Percentiles rank a stretch among this genome's conserved stretches.
Evolutionary conservation across 1,140 invertebrate species (phyloP).

Genomic region (Diorhabda sublineata): DNA sequence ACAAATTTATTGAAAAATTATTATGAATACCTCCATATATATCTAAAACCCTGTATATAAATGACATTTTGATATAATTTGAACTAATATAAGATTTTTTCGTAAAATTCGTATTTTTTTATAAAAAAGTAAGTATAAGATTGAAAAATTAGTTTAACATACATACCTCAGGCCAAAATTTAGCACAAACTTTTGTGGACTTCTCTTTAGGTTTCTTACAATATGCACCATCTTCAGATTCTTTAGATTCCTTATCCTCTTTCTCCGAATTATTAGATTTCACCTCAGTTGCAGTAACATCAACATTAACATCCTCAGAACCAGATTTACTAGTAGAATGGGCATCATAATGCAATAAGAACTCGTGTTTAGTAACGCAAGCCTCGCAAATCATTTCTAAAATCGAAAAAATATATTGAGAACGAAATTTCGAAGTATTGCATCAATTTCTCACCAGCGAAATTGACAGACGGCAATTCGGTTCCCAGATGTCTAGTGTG

Average conservation of each 20-base stretch:
- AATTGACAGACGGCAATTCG: constrained; percentile 52
- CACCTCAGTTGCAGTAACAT: constrained; percentile 17
- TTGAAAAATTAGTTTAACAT: too few relatives aligned
- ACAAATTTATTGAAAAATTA: too few relatives aligned
- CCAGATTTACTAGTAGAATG: constrained; percentile 39
- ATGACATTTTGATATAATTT: too few relatives aligned
- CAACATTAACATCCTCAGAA: constrained; percentile 24
- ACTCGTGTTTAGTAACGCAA: constrained; percentile 71
- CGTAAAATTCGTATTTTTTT: too few relatives aligned
- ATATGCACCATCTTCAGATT: constrained; percentile 18
- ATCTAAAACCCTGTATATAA: too few relatives aligned
- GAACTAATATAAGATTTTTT: too few relatives aligned
- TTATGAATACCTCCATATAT: too few relatives aligned
- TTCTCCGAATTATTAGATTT: background rate
- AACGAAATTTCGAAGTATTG: background rate
- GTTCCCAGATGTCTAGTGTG: constrained; percentile 77
- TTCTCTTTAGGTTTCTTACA: constrained; percentile 41
- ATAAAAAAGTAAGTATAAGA: too few relatives aligned
- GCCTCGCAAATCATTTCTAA: constrained; percentile 74
- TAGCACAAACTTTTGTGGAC: constrained; percentile 42
- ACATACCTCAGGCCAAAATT: constrained; percentile 61
- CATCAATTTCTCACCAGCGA: constrained; percentile 40
- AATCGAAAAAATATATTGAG: constrained; percentile 45
- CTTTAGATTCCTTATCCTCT: constrained; percentile 6
- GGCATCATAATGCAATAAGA: constrained; percentile 68